Percentiles rank a stretch among this genome's conserved stretches.
Evolutionary conservation across 2,797 vertebrate species (phyloP).

Genomic region (Cyprinodon diabolis): DNA sequence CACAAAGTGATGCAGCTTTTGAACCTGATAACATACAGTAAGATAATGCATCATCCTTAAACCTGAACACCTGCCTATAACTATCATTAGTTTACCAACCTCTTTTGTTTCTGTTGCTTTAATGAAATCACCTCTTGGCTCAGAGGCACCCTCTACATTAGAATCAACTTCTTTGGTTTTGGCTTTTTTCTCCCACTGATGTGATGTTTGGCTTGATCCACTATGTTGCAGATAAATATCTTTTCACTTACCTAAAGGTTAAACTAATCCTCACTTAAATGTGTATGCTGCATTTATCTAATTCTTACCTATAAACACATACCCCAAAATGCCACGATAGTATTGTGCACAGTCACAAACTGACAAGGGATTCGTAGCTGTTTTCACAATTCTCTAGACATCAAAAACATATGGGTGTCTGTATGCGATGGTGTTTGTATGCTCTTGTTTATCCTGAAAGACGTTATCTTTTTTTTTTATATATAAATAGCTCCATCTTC

Average conservation of each 20-base stretch:
- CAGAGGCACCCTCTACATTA: not conserved
- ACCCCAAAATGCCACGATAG: not conserved
- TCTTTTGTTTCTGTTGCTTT: not conserved
- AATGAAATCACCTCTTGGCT: not conserved
- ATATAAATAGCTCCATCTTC: conserved; percentile 41
- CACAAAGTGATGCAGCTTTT: not conserved
- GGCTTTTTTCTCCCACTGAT: not conserved
- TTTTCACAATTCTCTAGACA: not conserved
- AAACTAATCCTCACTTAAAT: not conserved
- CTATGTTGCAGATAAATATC: not conserved
- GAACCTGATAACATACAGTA: no score
- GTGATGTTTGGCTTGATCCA: not conserved
- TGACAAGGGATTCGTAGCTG: not conserved
- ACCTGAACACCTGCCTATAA: not conserved
- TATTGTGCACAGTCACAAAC: not conserved
- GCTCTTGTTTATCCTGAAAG: conserved; percentile 35
- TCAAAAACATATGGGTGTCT: conserved; percentile 5
- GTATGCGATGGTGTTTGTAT: conserved; percentile 11
- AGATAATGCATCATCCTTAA: not conserved
- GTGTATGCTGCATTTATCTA: not conserved
- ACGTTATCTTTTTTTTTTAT: conserved; percentile 48
- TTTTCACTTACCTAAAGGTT: not conserved
- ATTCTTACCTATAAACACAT: not conserved
- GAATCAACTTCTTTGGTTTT: not conserved
- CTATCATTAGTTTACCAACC: not conserved